Evolutionary conservation across 1,140 invertebrate species (phyloP).

Genomic region (Bombus superbus): DNA sequence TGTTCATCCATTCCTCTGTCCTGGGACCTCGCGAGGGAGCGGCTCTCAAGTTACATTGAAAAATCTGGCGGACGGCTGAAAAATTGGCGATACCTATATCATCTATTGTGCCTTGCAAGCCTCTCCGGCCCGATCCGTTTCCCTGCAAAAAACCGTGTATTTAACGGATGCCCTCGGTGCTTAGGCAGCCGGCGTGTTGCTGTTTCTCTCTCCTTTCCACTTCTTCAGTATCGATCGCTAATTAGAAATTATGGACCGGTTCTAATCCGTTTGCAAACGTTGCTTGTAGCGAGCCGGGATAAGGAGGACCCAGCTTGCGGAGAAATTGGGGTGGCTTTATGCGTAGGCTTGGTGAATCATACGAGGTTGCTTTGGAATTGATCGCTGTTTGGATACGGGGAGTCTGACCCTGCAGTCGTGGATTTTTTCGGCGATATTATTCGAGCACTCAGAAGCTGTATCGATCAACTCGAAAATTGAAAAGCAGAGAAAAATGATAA

Average conservation of each 20-base stretch:
- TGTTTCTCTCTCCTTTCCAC: background rate
- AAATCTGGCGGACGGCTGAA: conserved; percentile 71
- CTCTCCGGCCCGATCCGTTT: conserved; percentile 11
- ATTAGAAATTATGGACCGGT: conserved; percentile 44
- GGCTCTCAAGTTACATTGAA: conserved; percentile 71
- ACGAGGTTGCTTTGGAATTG: background rate
- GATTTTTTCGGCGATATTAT: background rate
- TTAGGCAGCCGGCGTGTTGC: background rate
- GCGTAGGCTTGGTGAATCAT: background rate
- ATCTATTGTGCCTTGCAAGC: conserved; percentile 62
- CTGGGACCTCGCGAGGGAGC: conserved; percentile 69
- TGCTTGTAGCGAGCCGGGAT: background rate
- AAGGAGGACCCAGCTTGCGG: background rate
- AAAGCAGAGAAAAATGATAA: background rate
- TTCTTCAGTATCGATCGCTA: conserved; percentile 36
- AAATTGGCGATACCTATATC: conserved; percentile 70
- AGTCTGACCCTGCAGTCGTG: too few relatives aligned
- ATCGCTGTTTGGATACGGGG: background rate
- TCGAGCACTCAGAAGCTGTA: too few relatives aligned
- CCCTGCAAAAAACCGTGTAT: conserved; percentile 50
- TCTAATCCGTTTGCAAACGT: conserved; percentile 40
- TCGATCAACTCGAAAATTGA: background rate
- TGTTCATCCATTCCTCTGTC: conserved; percentile 69
- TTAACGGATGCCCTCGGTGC: conserved; percentile 48
- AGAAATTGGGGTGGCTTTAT: background rate